Conservation (phyloP, 2,797 vertebrate genomes). For the Rhyacichthys aspro region DNA sequence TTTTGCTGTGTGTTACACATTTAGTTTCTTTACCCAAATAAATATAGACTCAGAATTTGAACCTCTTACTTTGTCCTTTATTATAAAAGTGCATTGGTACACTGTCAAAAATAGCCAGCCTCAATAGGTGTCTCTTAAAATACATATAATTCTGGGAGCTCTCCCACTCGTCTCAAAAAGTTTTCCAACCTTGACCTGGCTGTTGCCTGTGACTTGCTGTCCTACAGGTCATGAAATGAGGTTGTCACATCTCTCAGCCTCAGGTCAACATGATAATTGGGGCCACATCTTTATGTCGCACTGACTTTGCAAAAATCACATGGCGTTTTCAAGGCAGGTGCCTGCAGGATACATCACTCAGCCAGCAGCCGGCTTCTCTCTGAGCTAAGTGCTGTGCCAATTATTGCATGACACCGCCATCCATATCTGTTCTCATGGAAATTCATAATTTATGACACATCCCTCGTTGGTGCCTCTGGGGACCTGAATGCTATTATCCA, state of each 20-base stretch:
- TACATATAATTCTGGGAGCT: not conserved
- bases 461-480: constrained; percentile 54
- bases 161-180: not conserved
- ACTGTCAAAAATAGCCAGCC: not conserved
- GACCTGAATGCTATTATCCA: constrained; percentile 63
- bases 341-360: constrained; percentile 51
- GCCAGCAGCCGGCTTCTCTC: constrained; percentile 50
- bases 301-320: constrained; percentile 57
- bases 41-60: too few species aligned
- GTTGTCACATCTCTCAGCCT: constrained; percentile 18
- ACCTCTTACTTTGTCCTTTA: too few species aligned
- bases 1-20: too few species aligned
- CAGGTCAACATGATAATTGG: constrained; percentile 56
- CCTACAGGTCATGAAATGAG: constrained; percentile 23
- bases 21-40: too few species aligned
- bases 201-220: constrained; percentile 5
- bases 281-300: constrained; percentile 38
- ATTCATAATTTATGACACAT: constrained; percentile 75
- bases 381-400: constrained; percentile 61
- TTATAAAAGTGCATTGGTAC: too few species aligned
- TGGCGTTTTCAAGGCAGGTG: constrained; percentile 43
- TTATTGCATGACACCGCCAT: constrained; percentile 66
- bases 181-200: constrained; percentile 25
- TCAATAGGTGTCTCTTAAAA: constrained; percentile 1
- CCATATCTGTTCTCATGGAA: constrained; percentile 66